These are phyloP conservation scores for Micrastur ruficollis DNA, from an alignment of 2,797 vertebrate genomes.

Conservation along the genomic window DNA sequence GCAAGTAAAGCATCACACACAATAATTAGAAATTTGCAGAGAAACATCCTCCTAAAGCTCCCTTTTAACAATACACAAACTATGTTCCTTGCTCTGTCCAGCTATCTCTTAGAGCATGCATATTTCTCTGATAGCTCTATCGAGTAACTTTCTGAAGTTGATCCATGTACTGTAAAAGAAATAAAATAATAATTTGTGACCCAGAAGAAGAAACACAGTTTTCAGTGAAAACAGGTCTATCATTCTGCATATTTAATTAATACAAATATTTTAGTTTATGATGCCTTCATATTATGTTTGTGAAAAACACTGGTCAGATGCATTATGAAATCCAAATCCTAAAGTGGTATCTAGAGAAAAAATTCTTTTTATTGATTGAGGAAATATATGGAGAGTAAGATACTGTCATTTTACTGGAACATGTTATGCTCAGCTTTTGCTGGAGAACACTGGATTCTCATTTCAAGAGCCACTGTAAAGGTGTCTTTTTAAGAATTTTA, in stretches of 20 bases:
- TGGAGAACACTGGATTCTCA: not conserved
- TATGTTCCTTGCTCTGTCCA: not conserved
- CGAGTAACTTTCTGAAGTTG: not conserved
- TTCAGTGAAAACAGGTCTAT: not conserved
- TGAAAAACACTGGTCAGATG: not conserved
- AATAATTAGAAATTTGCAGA: not conserved
- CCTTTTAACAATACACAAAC: not conserved
- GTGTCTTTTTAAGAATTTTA: not conserved
- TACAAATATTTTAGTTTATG: not conserved
- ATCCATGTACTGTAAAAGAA: not conserved
- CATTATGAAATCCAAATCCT: not conserved
- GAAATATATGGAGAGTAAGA: not conserved
- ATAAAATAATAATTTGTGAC: not conserved
- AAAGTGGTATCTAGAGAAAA: not conserved
- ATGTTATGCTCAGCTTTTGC: not conserved
- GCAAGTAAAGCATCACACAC: not conserved
- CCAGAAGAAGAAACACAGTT: not conserved
- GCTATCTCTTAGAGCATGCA: not conserved
- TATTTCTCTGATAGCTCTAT: not conserved
- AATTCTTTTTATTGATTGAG: not conserved
- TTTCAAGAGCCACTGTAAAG: not conserved
- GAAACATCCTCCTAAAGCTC: not conserved
- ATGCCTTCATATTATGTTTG: not conserved
- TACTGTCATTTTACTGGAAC: not conserved
- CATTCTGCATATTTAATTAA: not conserved